Base-by-base conservation (phyloP, 2,888 invertebrate species). In the Volucella bombylans region DNA sequence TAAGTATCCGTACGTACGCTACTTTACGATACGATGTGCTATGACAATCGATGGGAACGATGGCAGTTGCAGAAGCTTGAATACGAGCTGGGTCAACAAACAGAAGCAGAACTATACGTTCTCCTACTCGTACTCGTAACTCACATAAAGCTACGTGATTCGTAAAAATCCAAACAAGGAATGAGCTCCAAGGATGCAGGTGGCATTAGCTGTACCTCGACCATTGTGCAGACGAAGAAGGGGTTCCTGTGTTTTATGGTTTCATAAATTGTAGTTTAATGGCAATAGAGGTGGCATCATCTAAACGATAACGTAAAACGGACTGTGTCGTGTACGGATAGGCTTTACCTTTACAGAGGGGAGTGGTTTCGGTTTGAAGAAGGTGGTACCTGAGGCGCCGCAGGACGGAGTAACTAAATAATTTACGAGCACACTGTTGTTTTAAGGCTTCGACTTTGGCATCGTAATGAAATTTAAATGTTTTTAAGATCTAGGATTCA, bases 361-460 rank as follows among this genome's bases (percentile, higher is more conserved):
- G 31, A 43, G 45, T 15, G 43, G 38, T 12, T 54, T 38, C 31
- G 8, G 8, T 57, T 10, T 11, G 18, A 41, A 43, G 39, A 38
- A 62, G 31, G 31, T 62, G 61, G 72, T 62, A 54, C 61, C 61
- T 55, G 55, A 12, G 4, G 2, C n/a, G 50, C 12, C 12, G 9
- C 68, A 41, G 59, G 18, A n/a, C 10, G 14, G 49, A 62, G 69
- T 41, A 69, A 50, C 64, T 57, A 50, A 77, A 61, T 67, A 82
- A 82, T 82, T 82, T 82, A 82, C 59, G 82, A 64, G 82, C 82
- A 79, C 62, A 52, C 82, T 82, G 78, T 82, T 82, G 82, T 82
- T 73, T 78, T 67, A 62, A 47, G 39, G 67, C 47, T 67, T 39
- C 62, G 71, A 23, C 62, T 67, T 76, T 50, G 68, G 67, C 9